These are phyloP conservation scores for Zingel zingel DNA, from an alignment of 2,113 vertebrate species.

Conservation along the genomic window DNA sequence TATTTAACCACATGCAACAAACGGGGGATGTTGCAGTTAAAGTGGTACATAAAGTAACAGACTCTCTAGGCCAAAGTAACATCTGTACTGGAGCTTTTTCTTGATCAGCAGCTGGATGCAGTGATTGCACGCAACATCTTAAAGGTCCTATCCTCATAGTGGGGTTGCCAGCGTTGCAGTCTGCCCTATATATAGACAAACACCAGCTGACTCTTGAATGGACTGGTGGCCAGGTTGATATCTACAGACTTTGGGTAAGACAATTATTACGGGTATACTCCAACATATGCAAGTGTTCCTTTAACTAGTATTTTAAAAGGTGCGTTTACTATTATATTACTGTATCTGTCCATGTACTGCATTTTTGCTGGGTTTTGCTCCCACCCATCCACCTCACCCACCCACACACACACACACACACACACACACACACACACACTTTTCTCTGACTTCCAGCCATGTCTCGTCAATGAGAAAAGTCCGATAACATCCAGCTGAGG, in stretches of 20 bases:
- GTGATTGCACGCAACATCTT: background rate
- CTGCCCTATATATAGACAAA: background rate
- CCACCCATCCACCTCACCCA: background rate
- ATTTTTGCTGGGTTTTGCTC: background rate
- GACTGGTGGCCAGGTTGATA: background rate
- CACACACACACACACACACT: constrained; percentile 8
- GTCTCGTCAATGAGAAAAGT: constrained; percentile 47
- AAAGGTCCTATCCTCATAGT: background rate
- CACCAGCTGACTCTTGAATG: background rate
- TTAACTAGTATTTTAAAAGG: background rate
- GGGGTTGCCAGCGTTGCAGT: constrained; percentile 8
- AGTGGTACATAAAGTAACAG: background rate
- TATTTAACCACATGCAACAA: background rate
- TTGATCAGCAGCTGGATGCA: constrained; percentile 8
- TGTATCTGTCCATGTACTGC: background rate
- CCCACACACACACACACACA: constrained; percentile 14
- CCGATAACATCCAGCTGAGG: constrained; percentile 50
- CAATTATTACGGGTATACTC: background rate
- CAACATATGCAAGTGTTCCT: background rate
- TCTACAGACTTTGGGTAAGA: background rate
- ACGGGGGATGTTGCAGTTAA: background rate
- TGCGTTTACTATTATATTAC: background rate
- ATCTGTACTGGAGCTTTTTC: background rate
- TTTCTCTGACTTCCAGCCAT: constrained; percentile 6
- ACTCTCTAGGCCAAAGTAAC: background rate